A percentile compares a stretch with the other conserved stretches of the same genome.
phyloP scores from a whole-genome alignment of 2,888 invertebrate species.

The Spodoptera picta region DNA sequence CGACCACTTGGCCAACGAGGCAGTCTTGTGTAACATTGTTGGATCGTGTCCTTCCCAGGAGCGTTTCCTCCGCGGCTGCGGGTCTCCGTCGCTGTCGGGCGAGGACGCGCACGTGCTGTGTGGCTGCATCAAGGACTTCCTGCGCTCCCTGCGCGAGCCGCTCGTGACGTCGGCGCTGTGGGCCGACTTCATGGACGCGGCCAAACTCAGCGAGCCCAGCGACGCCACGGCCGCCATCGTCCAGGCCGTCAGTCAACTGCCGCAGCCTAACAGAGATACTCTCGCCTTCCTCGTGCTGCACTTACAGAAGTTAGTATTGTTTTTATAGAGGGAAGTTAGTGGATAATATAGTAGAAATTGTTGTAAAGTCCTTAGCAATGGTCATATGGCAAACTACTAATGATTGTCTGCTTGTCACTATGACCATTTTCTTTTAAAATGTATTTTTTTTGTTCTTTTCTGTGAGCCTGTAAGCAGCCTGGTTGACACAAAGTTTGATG shows the following conservation, averaged over 20 bases:
- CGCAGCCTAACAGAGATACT: slow-evolving; percentile 97
- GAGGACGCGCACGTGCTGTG: slow-evolving; percentile 96
- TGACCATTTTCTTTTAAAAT: no score
- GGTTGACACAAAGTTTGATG: no score
- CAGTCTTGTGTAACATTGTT: no score
- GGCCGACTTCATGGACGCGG: slow-evolving; percentile 93
- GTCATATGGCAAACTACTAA: no score
- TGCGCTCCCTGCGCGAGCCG: slow-evolving; percentile 96
- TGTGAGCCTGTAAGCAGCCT: no score
- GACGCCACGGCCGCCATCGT: slow-evolving; percentile 91
- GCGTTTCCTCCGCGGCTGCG: slow-evolving; percentile 95
- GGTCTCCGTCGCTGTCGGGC: slow-evolving; percentile 92
- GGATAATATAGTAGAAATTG: no score
- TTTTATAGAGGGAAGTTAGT: no score
- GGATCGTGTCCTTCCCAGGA: slow-evolving; percentile 82
- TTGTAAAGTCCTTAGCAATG: no score
- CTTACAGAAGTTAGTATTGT: slow-evolving; percentile 91
- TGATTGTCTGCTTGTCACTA: no score
- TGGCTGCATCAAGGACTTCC: slow-evolving; percentile 98
- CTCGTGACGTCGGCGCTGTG: slow-evolving; percentile 94
- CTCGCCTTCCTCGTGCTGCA: slow-evolving; percentile 97
- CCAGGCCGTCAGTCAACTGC: slow-evolving; percentile 94
- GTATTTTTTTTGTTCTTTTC: no score
- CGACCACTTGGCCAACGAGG: no score
- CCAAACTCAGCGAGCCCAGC: slow-evolving; percentile 85